Conservation (phyloP, 2,797 vertebrate species). For the Thripadectes ignobilis region DNA sequence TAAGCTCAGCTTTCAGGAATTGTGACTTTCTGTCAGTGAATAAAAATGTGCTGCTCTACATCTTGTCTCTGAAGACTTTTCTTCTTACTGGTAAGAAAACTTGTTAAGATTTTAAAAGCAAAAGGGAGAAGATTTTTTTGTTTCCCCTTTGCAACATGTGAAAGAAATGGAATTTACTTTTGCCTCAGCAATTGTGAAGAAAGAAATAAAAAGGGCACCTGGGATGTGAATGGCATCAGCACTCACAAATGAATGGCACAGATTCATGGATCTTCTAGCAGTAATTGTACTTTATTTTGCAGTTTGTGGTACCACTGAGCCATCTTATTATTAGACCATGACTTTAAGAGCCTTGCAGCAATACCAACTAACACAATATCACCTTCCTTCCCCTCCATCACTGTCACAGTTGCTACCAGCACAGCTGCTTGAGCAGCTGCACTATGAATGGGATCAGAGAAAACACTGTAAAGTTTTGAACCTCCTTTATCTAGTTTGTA, state of each 20-base stretch:
- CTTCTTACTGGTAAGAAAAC: not conserved
- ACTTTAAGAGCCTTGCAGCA: not conserved
- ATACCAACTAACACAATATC: not conserved
- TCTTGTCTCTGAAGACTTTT: not conserved
- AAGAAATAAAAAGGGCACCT: not conserved
- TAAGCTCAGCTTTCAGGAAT: not conserved
- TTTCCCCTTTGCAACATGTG: not conserved
- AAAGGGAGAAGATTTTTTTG: not conserved
- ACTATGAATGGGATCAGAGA: not conserved
- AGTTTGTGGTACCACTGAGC: not conserved
- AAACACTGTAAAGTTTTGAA: not conserved
- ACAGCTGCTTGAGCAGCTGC: constrained; percentile 36
- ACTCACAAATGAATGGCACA: not conserved
- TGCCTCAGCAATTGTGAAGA: not conserved
- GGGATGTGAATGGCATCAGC: not conserved
- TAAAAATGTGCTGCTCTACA: not conserved
- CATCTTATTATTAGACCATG: not conserved
- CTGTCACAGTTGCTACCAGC: not conserved
- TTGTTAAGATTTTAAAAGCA: not conserved
- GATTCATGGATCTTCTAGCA: not conserved
- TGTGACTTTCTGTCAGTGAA: not conserved
- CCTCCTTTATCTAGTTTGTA: not conserved
- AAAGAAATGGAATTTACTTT: not conserved
- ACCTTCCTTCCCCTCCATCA: not conserved
- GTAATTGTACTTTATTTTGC: not conserved